These are phyloP conservation scores for Teleiodes luculella DNA, from an alignment of 2,888 invertebrate species.

Conservation along the genomic window DNA sequence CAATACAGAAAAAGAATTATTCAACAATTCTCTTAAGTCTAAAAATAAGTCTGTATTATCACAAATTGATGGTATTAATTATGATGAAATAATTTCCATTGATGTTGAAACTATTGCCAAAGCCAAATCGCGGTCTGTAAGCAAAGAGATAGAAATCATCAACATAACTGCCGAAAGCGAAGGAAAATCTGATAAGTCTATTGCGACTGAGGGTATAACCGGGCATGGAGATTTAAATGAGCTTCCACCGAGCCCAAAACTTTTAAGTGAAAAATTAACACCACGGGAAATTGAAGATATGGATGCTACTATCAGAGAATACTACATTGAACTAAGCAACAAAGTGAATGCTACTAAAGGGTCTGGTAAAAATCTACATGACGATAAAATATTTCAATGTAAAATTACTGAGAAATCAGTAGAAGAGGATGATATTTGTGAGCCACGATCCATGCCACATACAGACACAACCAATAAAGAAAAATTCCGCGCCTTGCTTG, in stretches of 20 bases:
- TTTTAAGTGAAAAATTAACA: slow-evolving; percentile 33
- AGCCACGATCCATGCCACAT: not conserved
- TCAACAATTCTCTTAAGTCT: not conserved
- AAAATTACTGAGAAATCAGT: not conserved
- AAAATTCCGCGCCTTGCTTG: not conserved
- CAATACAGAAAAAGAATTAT: not conserved
- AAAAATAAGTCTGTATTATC: not conserved
- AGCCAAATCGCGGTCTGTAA: slow-evolving; percentile 2
- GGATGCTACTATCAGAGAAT: slow-evolving; percentile 40
- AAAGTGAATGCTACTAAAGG: slow-evolving; percentile 7
- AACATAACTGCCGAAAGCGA: slow-evolving; percentile 20
- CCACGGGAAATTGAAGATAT: slow-evolving; percentile 46
- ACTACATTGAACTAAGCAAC: slow-evolving; percentile 40
- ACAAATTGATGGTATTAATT: not conserved
- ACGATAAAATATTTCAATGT: not conserved
- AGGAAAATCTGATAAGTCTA: slow-evolving; percentile 39
- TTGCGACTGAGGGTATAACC: slow-evolving; percentile 51
- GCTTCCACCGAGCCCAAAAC: slow-evolving; percentile 40
- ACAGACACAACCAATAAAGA: not conserved
- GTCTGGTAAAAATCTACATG: not conserved
- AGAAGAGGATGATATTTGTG: not conserved
- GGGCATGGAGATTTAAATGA: slow-evolving; percentile 54
- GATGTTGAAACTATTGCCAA: not conserved
- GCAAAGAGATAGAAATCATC: not conserved
- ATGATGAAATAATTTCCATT: slow-evolving; percentile 10